Percentiles rank a stretch among this genome's conserved stretches.
Conservation (phyloP, 2,888 invertebrate genomes). For the Crocallis elinguaria region DNA sequence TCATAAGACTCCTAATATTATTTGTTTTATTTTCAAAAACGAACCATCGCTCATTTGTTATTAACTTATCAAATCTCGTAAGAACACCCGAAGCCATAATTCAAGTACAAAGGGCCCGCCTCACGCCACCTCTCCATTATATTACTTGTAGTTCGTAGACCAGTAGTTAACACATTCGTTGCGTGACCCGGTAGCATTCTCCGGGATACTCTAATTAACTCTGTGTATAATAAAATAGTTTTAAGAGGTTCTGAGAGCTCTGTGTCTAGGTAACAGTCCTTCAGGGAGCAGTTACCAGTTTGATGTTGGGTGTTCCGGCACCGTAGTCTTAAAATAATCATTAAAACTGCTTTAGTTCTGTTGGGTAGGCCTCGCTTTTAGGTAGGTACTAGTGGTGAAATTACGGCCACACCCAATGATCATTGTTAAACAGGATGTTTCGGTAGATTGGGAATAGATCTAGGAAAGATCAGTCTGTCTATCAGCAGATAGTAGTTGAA, state of each 20-base stretch:
- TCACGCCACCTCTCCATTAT: constrained; percentile 12
- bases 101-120: constrained; percentile 5
- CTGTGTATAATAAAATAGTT: background rate
- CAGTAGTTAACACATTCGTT: constrained; percentile 3
- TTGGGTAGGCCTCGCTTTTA: too few relatives aligned
- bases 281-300: too few relatives aligned
- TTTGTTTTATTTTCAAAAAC: background rate
- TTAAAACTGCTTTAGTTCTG: too few relatives aligned
- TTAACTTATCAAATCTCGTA: constrained; percentile 6
- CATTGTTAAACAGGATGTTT: too few relatives aligned
- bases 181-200: constrained; percentile 6
- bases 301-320: too few relatives aligned
- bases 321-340: too few relatives aligned
- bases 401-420: too few relatives aligned
- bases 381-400: too few relatives aligned
- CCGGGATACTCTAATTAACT: background rate
- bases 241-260: background rate
- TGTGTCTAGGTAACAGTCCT: too few relatives aligned
- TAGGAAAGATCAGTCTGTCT: too few relatives aligned
- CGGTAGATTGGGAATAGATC: too few relatives aligned
- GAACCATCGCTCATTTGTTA: constrained; percentile 4
- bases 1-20: background rate
- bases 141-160: background rate
- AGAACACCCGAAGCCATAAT: constrained; percentile 1
- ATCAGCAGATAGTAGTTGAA: too few relatives aligned